Conservation (phyloP, 2,797 vertebrate genomes). For the Chiroxiphia lanceolata region DNA sequence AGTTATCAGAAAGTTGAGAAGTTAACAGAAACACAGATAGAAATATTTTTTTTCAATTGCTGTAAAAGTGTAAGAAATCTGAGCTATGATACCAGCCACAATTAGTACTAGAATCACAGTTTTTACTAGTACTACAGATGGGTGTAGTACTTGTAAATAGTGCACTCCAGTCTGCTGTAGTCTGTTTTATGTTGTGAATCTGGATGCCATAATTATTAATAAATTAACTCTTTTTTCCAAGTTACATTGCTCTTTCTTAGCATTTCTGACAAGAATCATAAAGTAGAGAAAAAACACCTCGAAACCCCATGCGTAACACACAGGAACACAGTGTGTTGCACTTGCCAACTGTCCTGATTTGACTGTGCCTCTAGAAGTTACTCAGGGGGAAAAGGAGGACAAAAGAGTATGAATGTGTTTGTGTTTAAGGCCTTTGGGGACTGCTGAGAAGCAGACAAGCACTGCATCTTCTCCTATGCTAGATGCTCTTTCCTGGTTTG, state of each 20-base stretch:
- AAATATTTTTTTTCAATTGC: not conserved
- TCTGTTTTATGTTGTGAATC: not conserved
- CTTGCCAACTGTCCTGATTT: slow-evolving; percentile 5
- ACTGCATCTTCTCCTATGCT: not conserved
- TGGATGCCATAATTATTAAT: not conserved
- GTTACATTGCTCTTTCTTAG: not conserved
- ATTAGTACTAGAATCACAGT: not conserved
- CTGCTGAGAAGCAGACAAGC: not conserved
- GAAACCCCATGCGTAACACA: not conserved
- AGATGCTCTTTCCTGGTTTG: not conserved
- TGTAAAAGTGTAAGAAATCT: not conserved
- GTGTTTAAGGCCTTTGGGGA: not conserved
- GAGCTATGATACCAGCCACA: not conserved
- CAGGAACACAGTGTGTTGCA: not conserved
- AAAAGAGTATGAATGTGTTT: not conserved
- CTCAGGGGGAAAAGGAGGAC: not conserved
- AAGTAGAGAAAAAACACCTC: not conserved
- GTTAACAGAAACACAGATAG: not conserved
- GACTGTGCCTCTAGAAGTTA: not conserved
- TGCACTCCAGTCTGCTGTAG: not conserved
- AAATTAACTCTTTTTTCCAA: not conserved
- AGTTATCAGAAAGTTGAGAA: not conserved
- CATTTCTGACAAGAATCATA: not conserved
- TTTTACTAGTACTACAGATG: not conserved
- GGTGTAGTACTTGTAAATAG: not conserved